Evolutionary conservation across 2,797 vertebrate species (phyloP), one percentile per base, ranked within the genome.

Genomic region (Sardinella longiceps): DNA sequence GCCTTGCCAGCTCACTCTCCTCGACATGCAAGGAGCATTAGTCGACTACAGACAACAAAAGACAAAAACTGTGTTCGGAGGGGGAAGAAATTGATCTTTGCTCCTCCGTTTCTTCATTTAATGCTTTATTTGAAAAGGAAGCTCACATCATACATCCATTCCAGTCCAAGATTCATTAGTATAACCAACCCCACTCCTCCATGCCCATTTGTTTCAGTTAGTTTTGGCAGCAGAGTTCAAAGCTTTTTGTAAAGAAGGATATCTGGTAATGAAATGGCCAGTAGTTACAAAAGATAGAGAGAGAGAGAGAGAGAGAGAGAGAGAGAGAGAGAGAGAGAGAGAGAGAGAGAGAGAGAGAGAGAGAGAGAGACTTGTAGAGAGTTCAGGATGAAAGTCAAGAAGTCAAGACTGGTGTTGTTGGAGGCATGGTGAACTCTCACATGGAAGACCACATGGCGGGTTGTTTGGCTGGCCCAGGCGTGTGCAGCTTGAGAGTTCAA

Each of bases 11-110:
- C 84, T 86, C 80, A 50, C 86, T 91, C 94, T 37, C 91, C 91
- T 92, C 90, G 89, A 93, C 93, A 94, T 91, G 90, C 90, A 90
- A 94, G 90, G 83, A 60, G 88, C 88, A 92, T 94, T 93, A 94
- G 84, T 74, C 33, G 30, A 15, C 66, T 74, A 37, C 37, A 30
- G 37, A 20, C 66, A 74, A 74, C 66, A 74, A 74, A 74, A 39
- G 33, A 51, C 48, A 33, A 74, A 86, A 89, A 86, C 87, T 25
- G 80, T 90, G 91, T 90, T 90, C 20, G 28, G n/a, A 18, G 51
- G 45, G 45, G 74, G 80, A 37, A 51, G 88, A 85, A 86, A 74
- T 74, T 74, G 66, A 74, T 74, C 66, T 74, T 5, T 37, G 33
- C 1, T 39, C 66, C 18, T 37, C 66, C 37, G 5, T 37, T 33